These are phyloP conservation scores for Montipora foliosa DNA, from an alignment of 64 coral and sea anemone genomes.

Conservation along the genomic window DNA sequence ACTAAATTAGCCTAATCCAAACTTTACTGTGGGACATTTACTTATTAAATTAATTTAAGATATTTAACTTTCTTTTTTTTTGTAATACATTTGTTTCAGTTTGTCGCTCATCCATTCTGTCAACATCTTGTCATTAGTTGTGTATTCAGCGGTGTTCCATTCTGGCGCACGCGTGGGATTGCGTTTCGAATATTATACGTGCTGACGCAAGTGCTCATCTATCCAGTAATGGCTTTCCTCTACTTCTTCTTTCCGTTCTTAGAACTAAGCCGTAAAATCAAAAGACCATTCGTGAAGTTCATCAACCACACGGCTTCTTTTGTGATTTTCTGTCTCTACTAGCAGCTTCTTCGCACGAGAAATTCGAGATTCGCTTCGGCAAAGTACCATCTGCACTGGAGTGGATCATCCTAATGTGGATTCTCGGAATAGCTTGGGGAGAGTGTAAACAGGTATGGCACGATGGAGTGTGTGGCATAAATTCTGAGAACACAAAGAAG, in stretches of 20 bases:
- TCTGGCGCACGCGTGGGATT: conserved; percentile 86
- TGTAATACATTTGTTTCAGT: conserved; percentile 31
- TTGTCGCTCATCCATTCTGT: conserved; percentile 90
- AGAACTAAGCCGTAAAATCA: conserved; percentile 77
- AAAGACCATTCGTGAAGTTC: conserved; percentile 94
- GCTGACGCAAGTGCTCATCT: conserved; percentile 80
- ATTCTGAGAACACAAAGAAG: too few relatives aligned
- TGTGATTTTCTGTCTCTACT: conserved; percentile 80
- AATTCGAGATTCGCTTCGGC: conserved; percentile 78
- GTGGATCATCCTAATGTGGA: conserved; percentile 77
- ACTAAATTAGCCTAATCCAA: too few relatives aligned
- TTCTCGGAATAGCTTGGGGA: conserved; percentile 94
- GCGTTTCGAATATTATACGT: conserved; percentile 85
- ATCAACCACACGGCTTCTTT: conserved; percentile 96
- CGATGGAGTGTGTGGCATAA: too few relatives aligned
- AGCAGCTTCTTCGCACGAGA: conserved; percentile 76
- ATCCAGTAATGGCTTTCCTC: conserved; percentile 82
- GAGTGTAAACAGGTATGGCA: conserved; percentile 93
- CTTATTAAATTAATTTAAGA: too few relatives aligned
- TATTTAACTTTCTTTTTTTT: too few relatives aligned
- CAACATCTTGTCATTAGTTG: conserved; percentile 90
- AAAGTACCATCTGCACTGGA: conserved; percentile 82
- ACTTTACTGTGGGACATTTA: too few relatives aligned
- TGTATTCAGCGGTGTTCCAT: conserved; percentile 81
- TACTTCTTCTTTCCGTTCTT: conserved; percentile 93